These are phyloP conservation scores for Manis pentadactyla DNA, from an alignment of 2,797 vertebrate genomes.

Conservation along the genomic window DNA sequence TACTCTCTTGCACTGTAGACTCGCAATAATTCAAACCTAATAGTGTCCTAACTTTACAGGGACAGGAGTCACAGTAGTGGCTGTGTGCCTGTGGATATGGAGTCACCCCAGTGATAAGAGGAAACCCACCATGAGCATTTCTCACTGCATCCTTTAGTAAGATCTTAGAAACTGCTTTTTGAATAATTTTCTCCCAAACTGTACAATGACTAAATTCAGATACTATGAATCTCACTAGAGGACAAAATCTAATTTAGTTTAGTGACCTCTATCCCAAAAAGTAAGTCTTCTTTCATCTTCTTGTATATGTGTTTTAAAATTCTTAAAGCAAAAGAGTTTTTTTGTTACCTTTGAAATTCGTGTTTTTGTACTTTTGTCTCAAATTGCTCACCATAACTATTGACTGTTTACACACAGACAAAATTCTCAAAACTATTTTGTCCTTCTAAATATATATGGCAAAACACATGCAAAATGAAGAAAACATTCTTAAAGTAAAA, in stretches of 20 bases:
- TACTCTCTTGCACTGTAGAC: not conserved
- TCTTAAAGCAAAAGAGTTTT: not conserved
- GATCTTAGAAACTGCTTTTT: not conserved
- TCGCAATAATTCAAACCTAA: not conserved
- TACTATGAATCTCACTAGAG: not conserved
- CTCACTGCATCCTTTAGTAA: not conserved
- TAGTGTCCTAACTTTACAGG: accelerated
- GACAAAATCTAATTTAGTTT: not conserved
- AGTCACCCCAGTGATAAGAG: not conserved
- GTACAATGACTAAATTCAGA: not conserved
- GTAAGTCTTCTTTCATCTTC: not conserved
- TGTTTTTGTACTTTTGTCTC: not conserved
- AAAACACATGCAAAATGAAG: not conserved
- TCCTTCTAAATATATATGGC: not conserved
- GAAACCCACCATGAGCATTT: not conserved
- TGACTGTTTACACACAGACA: not conserved
- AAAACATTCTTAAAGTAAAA: not conserved
- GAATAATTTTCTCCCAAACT: not conserved
- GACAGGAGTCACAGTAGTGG: not conserved
- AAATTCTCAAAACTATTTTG: not conserved
- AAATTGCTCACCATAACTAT: not conserved
- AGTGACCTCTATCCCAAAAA: not conserved
- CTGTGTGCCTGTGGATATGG: not conserved
- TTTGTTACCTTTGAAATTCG: not conserved
- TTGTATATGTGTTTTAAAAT: not conserved